These are phyloP conservation scores for Balaeniceps rex DNA, from an alignment of 2,113 vertebrate species.

Conservation along the genomic window DNA sequence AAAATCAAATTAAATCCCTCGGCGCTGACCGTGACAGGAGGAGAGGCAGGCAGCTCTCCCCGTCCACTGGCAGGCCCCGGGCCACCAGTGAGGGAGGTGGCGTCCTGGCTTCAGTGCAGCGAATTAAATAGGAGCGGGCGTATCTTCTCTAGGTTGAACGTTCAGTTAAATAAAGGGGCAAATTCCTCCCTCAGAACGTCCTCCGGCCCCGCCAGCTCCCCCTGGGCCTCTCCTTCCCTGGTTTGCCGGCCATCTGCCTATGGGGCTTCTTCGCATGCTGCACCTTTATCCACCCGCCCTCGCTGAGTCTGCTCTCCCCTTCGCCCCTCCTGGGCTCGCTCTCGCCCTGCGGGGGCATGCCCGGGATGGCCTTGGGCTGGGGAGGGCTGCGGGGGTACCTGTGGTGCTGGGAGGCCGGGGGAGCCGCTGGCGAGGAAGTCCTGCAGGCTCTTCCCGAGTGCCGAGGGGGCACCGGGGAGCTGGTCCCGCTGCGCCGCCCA, in stretches of 20 bases:
- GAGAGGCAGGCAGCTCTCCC: neutral
- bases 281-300: slow-evolving; percentile 93
- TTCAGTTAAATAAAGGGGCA: neutral
- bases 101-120: neutral
- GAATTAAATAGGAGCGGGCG: neutral
- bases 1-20: neutral
- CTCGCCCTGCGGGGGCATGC: slow-evolving; percentile 76
- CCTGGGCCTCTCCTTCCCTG: slow-evolving; percentile 76
- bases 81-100: neutral
- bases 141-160: neutral
- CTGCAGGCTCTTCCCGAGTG: slow-evolving; percentile 27
- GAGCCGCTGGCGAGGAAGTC: neutral
- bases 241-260: slow-evolving; percentile 73
- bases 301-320: slow-evolving; percentile 77
- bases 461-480: slow-evolving; percentile 9
- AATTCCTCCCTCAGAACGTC: slow-evolving; percentile 49
- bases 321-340: slow-evolving; percentile 49
- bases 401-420: slow-evolving; percentile 43
- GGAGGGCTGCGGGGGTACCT: slow-evolving; percentile 52
- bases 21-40: neutral
- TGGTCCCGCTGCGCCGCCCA: slow-evolving; percentile 43
- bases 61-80: neutral
- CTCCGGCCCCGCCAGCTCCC: slow-evolving; percentile 76
- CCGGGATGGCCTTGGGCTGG: slow-evolving; percentile 77
- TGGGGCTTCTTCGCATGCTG: slow-evolving; percentile 81